Evolutionary conservation across 2,888 invertebrate genomes (phyloP).

Genomic region (Abscondita cerata): DNA sequence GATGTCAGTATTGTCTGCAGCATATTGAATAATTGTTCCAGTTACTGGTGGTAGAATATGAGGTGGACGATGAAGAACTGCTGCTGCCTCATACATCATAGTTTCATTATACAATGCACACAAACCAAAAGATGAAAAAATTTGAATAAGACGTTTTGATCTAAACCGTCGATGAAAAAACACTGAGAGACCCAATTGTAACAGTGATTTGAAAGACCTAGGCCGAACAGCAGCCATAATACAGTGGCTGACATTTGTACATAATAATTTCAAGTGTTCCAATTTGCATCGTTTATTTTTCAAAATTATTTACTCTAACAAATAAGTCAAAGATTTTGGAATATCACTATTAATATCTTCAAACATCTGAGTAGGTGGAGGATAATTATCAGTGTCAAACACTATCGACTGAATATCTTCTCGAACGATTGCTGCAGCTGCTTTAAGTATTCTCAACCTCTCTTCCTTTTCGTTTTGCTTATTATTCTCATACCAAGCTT

Average conservation of each 20-base stretch:
- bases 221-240: not conserved
- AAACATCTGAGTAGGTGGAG: not conserved
- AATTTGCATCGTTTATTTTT: conserved; percentile 8
- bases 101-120: no score
- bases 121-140: no score
- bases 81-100: not conserved
- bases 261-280: conserved; percentile 17
- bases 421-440: no score
- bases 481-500: conserved; percentile 44
- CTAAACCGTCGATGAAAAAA: conserved; percentile 10
- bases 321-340: conserved; percentile 7
- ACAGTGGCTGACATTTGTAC: no score
- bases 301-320: conserved; percentile 4
- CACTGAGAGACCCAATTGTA: conserved; percentile 8
- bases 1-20: no score
- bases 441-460: conserved; percentile 37
- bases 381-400: conserved; percentile 38
- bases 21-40: not conserved
- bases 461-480: conserved; percentile 41
- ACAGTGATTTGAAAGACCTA: conserved; percentile 15
- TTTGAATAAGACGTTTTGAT: conserved; percentile 7
- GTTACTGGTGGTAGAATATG: no score
- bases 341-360: conserved; percentile 15
- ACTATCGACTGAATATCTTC: no score
- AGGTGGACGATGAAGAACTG: no score